These are phyloP conservation scores for Pseudois nayaur DNA, from an alignment of 2,113 vertebrate genomes.

Conservation along the genomic window DNA sequence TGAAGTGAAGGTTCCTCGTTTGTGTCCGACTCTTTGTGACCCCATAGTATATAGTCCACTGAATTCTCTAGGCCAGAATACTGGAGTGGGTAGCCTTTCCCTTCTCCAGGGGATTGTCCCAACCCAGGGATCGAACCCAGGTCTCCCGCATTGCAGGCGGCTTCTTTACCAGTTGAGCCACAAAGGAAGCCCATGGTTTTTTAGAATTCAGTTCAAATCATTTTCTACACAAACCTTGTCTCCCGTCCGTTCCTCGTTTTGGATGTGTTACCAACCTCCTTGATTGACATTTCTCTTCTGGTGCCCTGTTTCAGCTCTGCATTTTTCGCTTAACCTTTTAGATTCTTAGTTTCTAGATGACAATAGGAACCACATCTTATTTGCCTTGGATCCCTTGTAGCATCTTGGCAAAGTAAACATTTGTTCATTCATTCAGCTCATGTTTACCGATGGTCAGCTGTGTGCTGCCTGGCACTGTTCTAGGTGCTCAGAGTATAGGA, in stretches of 20 bases:
- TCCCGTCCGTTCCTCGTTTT: not conserved
- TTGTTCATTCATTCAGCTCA: not conserved
- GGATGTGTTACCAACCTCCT: not conserved
- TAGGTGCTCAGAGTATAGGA: not conserved
- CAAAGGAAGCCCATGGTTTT: not conserved
- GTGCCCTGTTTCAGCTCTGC: not conserved
- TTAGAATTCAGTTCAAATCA: not conserved
- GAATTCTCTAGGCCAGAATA: not conserved
- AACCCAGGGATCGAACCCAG: not conserved
- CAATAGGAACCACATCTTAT: not conserved
- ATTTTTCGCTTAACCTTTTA: not conserved
- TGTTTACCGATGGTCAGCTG: accelerated
- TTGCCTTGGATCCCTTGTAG: not conserved
- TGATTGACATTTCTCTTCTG: not conserved
- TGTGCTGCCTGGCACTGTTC: not conserved
- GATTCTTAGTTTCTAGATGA: not conserved
- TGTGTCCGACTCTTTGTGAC: not conserved
- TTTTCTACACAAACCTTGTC: not conserved
- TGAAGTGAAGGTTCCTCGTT: not conserved
- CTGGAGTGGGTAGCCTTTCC: not conserved
- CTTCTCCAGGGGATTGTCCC: not conserved
- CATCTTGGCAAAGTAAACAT: not conserved
- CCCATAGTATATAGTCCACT: not conserved
- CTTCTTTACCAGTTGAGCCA: not conserved
- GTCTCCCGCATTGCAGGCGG: not conserved